Conservation (phyloP, 2,113 vertebrate species). For the Zosterops japonicus region DNA sequence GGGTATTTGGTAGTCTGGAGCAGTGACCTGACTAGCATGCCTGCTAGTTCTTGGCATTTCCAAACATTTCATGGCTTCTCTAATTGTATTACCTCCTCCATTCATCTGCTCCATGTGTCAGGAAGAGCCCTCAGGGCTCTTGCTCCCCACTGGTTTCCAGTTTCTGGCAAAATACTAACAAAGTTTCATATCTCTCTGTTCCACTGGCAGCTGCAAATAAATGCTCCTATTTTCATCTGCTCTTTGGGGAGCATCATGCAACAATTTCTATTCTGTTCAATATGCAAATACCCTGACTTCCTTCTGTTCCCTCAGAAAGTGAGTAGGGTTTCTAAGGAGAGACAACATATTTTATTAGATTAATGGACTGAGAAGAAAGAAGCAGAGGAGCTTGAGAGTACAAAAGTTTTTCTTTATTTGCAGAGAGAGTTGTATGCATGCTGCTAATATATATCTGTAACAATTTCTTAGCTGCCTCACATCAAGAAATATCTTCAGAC, state of each 20-base stretch:
- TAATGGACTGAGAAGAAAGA: conserved; percentile 38
- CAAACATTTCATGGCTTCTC: background rate
- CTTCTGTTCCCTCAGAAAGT: conserved; percentile 22
- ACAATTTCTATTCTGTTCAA: conserved; percentile 40
- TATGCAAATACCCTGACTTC: conserved; percentile 21
- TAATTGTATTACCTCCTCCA: background rate
- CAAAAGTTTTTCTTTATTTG: background rate
- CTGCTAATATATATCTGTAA: background rate
- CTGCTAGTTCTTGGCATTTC: background rate
- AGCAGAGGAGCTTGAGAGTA: background rate
- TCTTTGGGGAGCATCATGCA: conserved; percentile 30
- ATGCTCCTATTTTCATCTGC: conserved; percentile 31
- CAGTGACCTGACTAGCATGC: background rate
- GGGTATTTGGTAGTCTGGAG: background rate
- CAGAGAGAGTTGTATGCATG: background rate
- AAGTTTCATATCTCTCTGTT: conserved; percentile 11
- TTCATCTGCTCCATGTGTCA: background rate
- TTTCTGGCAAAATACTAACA: background rate
- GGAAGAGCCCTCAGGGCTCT: background rate
- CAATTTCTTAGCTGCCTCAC: background rate
- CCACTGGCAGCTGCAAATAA: conserved; percentile 50
- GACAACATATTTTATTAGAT: conserved; percentile 45
- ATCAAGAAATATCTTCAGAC: background rate
- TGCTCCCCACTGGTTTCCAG: background rate
- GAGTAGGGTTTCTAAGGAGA: conserved; percentile 27